A percentile compares a stretch with the other conserved stretches of the same genome.
Conservation (phyloP, 2,888 invertebrate species). For the Sarcophaga rosellei region DNA sequence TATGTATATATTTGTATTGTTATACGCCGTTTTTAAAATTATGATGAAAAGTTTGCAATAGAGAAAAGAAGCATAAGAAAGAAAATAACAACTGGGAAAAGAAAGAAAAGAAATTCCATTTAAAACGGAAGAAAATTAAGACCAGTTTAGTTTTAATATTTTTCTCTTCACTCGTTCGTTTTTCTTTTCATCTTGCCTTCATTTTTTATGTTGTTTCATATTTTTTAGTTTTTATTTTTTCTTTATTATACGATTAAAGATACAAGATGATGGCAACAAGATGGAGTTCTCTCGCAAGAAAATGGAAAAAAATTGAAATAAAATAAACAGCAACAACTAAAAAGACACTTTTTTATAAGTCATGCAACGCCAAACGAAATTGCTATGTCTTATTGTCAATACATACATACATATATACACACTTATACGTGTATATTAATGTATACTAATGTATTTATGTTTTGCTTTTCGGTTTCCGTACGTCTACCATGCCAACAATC, state of each 20-base stretch:
- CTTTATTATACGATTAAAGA: constrained; percentile 19
- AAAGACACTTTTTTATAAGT: constrained; percentile 53
- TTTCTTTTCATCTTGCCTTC: not conserved
- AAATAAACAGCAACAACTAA: constrained; percentile 50
- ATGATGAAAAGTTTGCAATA: constrained; percentile 22
- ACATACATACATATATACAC: not conserved
- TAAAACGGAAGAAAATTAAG: constrained; percentile 58
- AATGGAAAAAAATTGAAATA: not conserved
- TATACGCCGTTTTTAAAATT: constrained; percentile 36
- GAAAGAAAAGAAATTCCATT: constrained; percentile 21
- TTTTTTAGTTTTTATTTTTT: not conserved
- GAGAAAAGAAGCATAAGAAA: not conserved
- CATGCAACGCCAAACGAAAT: constrained; percentile 62
- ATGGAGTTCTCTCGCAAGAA: not conserved
- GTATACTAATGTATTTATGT: too few species aligned
- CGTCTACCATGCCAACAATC: constrained; percentile 1
- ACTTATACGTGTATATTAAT: too few species aligned
- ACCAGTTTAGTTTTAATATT: constrained; percentile 35
- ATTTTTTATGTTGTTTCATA: not conserved
- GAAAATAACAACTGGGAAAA: not conserved
- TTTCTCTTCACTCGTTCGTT: not conserved
- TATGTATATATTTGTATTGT: not conserved
- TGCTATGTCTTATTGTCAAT: constrained; percentile 55
- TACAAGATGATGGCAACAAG: constrained; percentile 19
- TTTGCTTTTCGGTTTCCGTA: not conserved